Evolutionary conservation across 2,888 invertebrate species (phyloP), one percentile per base, ranked within the genome.

Genomic region (Nemurella pictetii): DNA sequence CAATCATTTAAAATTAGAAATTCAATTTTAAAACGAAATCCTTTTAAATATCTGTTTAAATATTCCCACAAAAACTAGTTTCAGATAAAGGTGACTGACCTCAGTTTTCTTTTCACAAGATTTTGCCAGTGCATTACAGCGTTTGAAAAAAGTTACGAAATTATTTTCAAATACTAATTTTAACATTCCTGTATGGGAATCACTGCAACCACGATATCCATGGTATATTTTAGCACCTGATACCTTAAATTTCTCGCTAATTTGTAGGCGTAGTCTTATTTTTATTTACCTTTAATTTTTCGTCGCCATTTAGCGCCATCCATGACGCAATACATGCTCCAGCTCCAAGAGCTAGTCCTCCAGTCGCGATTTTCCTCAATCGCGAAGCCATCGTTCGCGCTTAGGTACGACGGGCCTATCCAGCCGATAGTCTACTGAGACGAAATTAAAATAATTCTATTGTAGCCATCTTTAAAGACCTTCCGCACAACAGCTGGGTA

Each of bases 321-420:
- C 88, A 88, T 85, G 89, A 87, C 4, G 88, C 88, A 4, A 89
- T 78, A 81, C 88, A 88, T 15, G 88, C 88, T 27, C 89, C 88
- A 78, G 88, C 88, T 29, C 89, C 89, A 83, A 89, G 86, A 27
- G 88, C 88, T 7, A 88, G 80, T 25, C 88, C 88, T 30, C 88
- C 88, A 4, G 88, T 87, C 0, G 88, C 86, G 27, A 89, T 82
- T 86, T 88, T 88, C 78, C 87, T 87, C 1, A 89, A 84, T 84
- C 88, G 87, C 32, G 88, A 87, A 29, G 88, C 87, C 88, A 88
- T 88, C 25, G 73, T 86, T 26, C 29, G 2, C 30, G 26, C 29
- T 28, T 74, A 5, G 9, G 5, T n/a, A 12, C n/a, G 29, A 20
- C 9, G 55, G 30, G 28, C n/a, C 29, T 27, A 29, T 12, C 30